Conservation (phyloP, 2,113 vertebrate species). For the Charina bottae region DNA sequence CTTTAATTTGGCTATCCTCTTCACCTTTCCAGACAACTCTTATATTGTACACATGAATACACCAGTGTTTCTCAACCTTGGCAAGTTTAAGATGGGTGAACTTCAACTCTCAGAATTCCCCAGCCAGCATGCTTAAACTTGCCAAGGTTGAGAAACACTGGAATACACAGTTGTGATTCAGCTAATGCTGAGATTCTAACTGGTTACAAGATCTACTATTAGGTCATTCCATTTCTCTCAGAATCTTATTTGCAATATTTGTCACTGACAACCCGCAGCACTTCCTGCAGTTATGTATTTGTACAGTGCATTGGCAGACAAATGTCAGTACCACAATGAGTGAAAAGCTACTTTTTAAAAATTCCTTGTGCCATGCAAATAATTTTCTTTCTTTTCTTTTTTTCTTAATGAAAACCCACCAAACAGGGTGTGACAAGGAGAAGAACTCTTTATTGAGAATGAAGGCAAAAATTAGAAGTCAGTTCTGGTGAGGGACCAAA, state of each 20-base stretch:
- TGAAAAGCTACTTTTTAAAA: background rate
- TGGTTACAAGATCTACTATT: background rate
- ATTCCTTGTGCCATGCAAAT: background rate
- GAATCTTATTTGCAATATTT: background rate
- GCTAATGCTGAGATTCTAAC: background rate
- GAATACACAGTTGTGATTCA: background rate
- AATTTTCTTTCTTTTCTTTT: background rate
- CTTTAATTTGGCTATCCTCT: background rate
- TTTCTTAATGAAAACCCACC: background rate
- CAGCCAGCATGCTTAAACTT: too few species aligned
- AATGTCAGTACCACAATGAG: background rate
- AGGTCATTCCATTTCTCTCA: background rate
- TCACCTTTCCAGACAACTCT: background rate
- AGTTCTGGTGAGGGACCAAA: background rate
- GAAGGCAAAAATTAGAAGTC: background rate
- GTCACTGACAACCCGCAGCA: background rate
- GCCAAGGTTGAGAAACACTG: too few species aligned
- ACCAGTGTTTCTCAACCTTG: too few species aligned
- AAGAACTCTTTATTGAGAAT: background rate
- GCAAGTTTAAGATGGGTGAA: too few species aligned
- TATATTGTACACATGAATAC: too few species aligned
- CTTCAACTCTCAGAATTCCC: too few species aligned
- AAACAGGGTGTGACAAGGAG: background rate
- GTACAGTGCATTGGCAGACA: background rate
- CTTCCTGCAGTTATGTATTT: background rate